phyloP scores from a whole-genome alignment of 2,113 vertebrate genomes.

The Vireo altiloquus region DNA sequence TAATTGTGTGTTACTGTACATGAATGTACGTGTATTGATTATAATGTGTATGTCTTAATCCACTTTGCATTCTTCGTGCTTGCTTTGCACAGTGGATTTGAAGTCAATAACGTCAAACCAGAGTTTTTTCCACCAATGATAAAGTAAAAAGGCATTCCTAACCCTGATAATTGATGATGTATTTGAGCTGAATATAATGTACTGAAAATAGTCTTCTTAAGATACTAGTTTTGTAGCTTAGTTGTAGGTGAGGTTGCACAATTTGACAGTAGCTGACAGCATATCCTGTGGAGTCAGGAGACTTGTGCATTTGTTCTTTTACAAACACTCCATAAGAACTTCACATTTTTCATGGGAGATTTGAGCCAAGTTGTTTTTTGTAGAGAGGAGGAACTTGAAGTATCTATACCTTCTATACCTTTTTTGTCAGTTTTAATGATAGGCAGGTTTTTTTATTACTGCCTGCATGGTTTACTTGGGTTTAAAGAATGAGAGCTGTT shows the following conservation, averaged over 20 bases:
- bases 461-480: neutral
- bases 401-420: neutral
- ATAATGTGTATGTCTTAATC: neutral
- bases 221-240: neutral
- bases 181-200: neutral
- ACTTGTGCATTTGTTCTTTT: neutral
- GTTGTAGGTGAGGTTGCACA: neutral
- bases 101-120: neutral
- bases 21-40: neutral
- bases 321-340: neutral
- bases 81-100: conserved; percentile 21
- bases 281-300: neutral
- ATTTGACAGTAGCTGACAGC: neutral
- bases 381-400: neutral
- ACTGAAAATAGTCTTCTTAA: neutral
- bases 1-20: neutral
- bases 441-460: neutral
- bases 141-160: neutral
- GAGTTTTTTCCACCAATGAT: neutral
- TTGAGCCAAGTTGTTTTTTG: neutral
- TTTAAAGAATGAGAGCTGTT: neutral
- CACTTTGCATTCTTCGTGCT: neutral
- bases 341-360: neutral
- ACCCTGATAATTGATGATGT: neutral
- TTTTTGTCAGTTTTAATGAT: neutral